Percentiles rank a stretch among this genome's conserved stretches.
Conservation (phyloP, 2,797 vertebrate species). For the Nyctibius grandis region DNA sequence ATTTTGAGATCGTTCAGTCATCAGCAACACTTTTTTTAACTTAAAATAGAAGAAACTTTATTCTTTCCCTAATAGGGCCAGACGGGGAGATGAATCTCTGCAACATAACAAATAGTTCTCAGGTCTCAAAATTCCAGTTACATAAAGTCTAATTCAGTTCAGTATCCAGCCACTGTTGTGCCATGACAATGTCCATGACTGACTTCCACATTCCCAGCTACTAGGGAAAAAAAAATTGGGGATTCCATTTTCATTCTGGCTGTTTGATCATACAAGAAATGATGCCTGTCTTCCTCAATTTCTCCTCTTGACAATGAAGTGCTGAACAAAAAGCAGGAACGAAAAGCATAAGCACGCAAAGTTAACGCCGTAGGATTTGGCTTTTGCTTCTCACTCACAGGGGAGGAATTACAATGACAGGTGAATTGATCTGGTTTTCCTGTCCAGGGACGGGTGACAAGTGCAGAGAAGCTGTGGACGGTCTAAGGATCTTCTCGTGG, state of each 20-base stretch:
- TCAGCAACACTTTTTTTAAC: not conserved
- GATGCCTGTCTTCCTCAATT: conserved; percentile 12
- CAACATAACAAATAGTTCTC: not conserved
- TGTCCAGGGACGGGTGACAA: not conserved
- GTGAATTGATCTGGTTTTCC: conserved; percentile 4
- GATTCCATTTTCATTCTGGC: not conserved
- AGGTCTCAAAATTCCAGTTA: not conserved
- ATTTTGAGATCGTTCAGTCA: not conserved
- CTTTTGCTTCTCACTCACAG: not conserved
- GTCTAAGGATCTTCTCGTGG: not conserved
- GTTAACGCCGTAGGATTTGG: not conserved
- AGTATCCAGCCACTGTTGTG: not conserved
- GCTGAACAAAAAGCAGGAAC: not conserved
- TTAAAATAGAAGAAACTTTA: not conserved
- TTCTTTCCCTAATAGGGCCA: not conserved
- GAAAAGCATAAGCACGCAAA: not conserved
- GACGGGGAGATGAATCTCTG: not conserved
- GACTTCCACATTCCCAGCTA: not conserved
- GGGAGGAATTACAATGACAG: conserved; percentile 7
- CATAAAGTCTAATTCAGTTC: not conserved
- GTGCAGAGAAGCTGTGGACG: not conserved
- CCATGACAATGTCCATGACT: not conserved
- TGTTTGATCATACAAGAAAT: conserved; percentile 1
- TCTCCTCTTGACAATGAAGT: not conserved
- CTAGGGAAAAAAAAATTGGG: not conserved